Conservation (phyloP, 2,888 invertebrate genomes). For the Galerucella pusilla region DNA sequence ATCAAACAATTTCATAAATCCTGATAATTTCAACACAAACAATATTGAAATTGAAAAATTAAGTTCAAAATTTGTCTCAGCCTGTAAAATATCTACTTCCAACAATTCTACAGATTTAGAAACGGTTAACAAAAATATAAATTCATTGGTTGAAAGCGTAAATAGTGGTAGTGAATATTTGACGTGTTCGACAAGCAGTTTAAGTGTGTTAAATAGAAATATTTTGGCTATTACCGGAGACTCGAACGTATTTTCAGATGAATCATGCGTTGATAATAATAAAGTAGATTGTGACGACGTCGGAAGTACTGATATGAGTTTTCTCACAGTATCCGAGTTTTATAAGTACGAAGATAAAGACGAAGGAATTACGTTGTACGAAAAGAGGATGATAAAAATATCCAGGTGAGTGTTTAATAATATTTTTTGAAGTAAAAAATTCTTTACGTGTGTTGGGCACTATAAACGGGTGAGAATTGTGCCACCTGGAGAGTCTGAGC, state of each 20-base stretch:
- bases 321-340: conserved; percentile 75
- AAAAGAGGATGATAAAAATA: conserved; percentile 71
- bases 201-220: conserved; percentile 53
- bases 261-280: conserved; percentile 26
- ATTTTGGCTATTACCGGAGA: conserved; percentile 49
- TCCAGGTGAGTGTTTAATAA: conserved; percentile 65
- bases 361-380: conserved; percentile 76
- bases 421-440: no score
- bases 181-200: conserved; percentile 54
- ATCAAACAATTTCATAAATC: background rate
- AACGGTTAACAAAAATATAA: background rate
- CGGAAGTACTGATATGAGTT: conserved; percentile 56
- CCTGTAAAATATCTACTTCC: background rate
- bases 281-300: conserved; percentile 14
- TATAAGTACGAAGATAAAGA: conserved; percentile 81
- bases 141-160: conserved; percentile 8
- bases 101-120: no score
- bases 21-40: background rate
- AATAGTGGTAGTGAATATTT: conserved; percentile 60
- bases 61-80: background rate
- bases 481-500: no score
- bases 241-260: conserved; percentile 32
- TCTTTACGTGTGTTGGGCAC: no score
- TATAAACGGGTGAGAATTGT: no score
- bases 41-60: background rate